Base-by-base conservation (phyloP, 2,888 invertebrate species). In the Mayetiola destructor region DNA sequence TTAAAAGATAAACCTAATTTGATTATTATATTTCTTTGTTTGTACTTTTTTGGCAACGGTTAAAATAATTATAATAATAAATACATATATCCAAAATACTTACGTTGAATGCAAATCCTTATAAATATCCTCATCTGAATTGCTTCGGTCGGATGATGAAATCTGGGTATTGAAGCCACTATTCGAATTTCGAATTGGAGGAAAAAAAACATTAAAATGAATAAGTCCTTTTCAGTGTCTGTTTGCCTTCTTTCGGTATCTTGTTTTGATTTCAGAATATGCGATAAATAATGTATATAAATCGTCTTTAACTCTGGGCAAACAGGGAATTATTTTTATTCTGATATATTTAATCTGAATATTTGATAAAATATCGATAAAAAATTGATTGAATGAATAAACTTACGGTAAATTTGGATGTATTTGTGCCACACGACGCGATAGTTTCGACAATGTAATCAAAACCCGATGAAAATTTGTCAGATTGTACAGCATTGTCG, bases 381-480 rank as follows among this genome's bases (percentile, higher is more conserved):
- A n/a, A n/a, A n/a, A n/a, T n/a, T n/a, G n/a, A n/a, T n/a, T n/a
- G n/a, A n/a, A n/a, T n/a, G n/a, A n/a, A 36, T 52, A 30, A 20
- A 60, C 88, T 85, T 74, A 92, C 91, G 77, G 75, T 65, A 89
- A 80, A 66, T 82, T 82, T 36, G 69, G 66, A 65, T 73, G 72
- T 59, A 69, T 59, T 59, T 69, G 70, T 61, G 71, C 71, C 58
- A 73, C 82, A 63, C 85, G 85, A 67, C 86, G 83, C 58, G 94
- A 95, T 59, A 96, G 77, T 67, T 85, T 87, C 8, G 94, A 90
- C 57, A 96, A 75, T 0, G 93, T 93, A 68, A 88, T 87, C 60
- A 96, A 76, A 36, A 96, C 95, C 67, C 88, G 82, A 73, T 90
- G 89, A 74, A 99, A 97, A 75, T 96, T 91, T 57, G 90, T 87